Evolutionary conservation across 2,888 invertebrate genomes (phyloP).

Genomic region (Ariolimax columbianus): DNA sequence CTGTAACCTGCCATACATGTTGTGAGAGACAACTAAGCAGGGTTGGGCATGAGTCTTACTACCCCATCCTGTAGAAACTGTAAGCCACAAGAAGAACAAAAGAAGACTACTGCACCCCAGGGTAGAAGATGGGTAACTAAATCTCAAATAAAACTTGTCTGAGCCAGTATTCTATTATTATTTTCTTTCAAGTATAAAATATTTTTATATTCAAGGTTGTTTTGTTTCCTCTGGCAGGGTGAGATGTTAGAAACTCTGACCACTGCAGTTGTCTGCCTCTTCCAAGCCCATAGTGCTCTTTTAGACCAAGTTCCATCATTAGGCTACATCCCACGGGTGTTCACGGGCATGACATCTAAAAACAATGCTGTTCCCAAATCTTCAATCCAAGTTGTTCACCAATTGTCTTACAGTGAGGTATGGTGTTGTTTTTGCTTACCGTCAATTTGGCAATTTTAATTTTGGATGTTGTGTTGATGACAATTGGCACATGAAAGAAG

Average conservation of each 20-base stretch:
- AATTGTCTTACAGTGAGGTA: conserved; percentile 90
- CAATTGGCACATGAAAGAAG: too few species aligned
- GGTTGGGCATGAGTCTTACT: too few species aligned
- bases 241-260: conserved; percentile 82
- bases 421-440: too few species aligned
- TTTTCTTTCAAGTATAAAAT: background rate
- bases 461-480: too few species aligned
- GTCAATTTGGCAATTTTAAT: too few species aligned
- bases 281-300: conserved; percentile 91
- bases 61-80: too few species aligned
- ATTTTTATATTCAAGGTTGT: background rate
- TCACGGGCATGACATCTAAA: conserved; percentile 83
- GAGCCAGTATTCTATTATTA: background rate
- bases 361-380: conserved; percentile 85
- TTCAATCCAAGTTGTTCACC: conserved; percentile 91
- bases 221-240: conserved; percentile 61
- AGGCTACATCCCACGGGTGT: conserved; percentile 81
- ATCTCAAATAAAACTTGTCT: too few species aligned
- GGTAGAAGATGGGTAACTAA: too few species aligned
- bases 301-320: conserved; percentile 84
- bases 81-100: too few species aligned
- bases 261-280: conserved; percentile 88
- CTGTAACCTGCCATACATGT: too few species aligned
- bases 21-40: too few species aligned
- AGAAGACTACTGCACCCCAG: too few species aligned